Base-by-base conservation (phyloP, 2,113 vertebrate genomes). In the Bubalus kerabau region DNA sequence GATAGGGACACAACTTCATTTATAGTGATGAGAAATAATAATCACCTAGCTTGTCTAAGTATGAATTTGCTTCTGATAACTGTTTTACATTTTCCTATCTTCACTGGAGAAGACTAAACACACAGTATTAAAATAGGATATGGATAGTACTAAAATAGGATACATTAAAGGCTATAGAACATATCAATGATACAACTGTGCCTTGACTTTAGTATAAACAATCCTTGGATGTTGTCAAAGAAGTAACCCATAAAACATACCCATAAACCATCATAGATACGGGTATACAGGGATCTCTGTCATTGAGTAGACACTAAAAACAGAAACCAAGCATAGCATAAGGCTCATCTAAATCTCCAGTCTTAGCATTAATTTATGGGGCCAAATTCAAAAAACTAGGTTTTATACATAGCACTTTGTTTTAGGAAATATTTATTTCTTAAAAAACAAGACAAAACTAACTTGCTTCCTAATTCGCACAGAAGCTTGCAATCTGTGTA, bases 71-170 rank as follows among this genome's bases (percentile, higher is more conserved):
- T 89, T 95, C 88, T 95, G 81, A 23, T 46, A 74, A 90, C 40
- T 82, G n/a, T 54, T 95, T 56, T 87, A 80, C 6, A 43, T 81
- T 95, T 84, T 94, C 48, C 59, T 87, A 3, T 80, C 57, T 62
- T 97, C 19, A 67, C 11, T 64, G 19, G 48, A 64, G 36, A 90
- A 96, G 26, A 78, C 40, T 21, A 81, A 30, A 90, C 36, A 7
- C 76, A 93, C 16, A 26, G 71, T 64, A 86, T 62, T 96, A 23
- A 96, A 94, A 95, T 64, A 95, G 32, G 48, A 62, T 56, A 94
- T 1, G 2, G 26, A 92, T 0, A 71, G 67, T 40, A 71, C 67
- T 71, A 74, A 74, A 74, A 40, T 12, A 36, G 23, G 26, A 21
- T 43, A 40, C 62, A 59, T 67, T 43, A 67, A 78, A 90, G 24